A percentile compares a stretch with the other conserved stretches of the same genome.
phyloP scores from a whole-genome alignment of 1,140 invertebrate genomes.

The Carposina sasakii region DNA sequence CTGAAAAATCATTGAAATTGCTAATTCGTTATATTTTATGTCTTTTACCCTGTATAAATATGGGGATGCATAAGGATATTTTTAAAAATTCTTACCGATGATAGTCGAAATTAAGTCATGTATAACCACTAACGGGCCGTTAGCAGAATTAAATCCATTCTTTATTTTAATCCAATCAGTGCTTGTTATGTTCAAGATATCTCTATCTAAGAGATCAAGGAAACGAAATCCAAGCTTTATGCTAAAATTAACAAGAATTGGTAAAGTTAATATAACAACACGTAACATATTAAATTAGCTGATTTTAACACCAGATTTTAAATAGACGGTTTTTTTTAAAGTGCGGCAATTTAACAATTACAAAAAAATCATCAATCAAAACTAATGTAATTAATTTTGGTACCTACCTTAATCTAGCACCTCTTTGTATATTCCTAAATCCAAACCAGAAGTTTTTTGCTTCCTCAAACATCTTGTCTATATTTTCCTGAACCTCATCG shows the following conservation, averaged over 20 bases:
- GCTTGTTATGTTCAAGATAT: constrained; percentile 41
- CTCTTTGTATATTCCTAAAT: constrained; percentile 33
- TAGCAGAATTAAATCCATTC: constrained; percentile 24
- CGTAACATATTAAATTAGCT: too few species aligned
- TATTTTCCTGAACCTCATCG: constrained; percentile 12
- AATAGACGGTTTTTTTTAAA: neutral
- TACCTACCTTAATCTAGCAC: constrained; percentile 42
- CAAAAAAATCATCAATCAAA: neutral
- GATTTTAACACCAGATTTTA: neutral
- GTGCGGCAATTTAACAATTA: neutral
- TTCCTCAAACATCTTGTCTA: constrained; percentile 24
- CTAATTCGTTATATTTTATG: neutral
- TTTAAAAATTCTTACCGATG: constrained; percentile 33
- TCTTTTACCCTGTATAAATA: neutral
- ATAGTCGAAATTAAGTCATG: constrained; percentile 43
- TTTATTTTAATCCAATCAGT: constrained; percentile 49
- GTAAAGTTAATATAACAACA: too few species aligned
- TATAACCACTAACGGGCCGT: constrained; percentile 36
- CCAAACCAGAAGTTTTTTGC: constrained; percentile 49
- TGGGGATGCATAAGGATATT: neutral
- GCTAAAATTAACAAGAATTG: constrained; percentile 32
- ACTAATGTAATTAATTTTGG: neutral
- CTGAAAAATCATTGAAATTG: constrained; percentile 20
- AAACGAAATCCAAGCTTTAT: constrained; percentile 41
- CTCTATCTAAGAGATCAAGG: constrained; percentile 48